Conservation (phyloP, 2,797 vertebrate species). For the Sebastolobus altivelis region DNA sequence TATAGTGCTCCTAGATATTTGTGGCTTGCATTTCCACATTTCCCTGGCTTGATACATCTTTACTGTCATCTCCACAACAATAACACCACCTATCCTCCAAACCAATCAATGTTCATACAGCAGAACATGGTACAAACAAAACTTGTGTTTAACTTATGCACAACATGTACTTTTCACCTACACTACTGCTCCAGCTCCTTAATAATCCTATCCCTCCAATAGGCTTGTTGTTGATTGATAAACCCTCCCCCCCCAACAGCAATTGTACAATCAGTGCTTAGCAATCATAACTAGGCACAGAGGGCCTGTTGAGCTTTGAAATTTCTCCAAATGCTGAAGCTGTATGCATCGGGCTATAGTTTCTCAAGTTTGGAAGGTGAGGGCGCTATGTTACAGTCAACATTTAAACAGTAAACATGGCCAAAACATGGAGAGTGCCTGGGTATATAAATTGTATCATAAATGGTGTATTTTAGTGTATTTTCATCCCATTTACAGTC, state of each 20-base stretch:
- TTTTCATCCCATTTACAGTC: background rate
- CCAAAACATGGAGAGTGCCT: background rate
- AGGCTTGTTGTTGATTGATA: background rate
- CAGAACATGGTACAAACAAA: background rate
- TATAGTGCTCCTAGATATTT: constrained; percentile 1
- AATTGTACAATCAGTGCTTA: background rate
- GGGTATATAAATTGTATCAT: background rate
- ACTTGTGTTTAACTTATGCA: background rate
- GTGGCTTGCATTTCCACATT: background rate
- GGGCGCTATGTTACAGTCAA: background rate
- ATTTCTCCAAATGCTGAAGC: background rate
- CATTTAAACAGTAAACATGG: background rate
- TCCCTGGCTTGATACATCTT: background rate
- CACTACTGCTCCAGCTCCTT: background rate
- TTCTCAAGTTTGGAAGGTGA: no score
- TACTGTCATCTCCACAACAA: background rate
- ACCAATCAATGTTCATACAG: background rate
- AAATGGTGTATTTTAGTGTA: background rate
- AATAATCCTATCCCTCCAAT: background rate
- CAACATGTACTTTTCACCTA: background rate
- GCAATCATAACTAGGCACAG: background rate
- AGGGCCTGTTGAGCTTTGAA: background rate
- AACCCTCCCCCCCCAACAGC: background rate
- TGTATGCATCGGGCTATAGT: background rate
- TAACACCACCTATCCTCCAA: background rate